Base-by-base conservation (phyloP, 2,113 vertebrate species). In the Megalops atlanticus region DNA sequence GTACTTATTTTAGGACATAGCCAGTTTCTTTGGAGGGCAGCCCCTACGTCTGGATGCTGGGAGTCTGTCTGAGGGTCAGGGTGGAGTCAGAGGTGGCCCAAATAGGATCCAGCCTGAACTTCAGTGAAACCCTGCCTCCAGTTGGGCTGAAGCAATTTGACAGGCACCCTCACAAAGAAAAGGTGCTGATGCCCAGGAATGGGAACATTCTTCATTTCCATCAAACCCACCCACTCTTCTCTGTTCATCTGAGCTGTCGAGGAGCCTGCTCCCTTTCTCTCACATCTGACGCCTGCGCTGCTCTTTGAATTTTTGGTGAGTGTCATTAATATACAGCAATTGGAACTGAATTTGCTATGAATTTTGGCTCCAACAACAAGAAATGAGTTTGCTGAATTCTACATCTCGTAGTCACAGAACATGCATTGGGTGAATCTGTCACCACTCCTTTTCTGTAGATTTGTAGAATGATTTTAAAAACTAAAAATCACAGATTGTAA, bases 1-100 rank as follows among this genome's bases (percentile, higher is more conserved):
- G n/a, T n/a, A n/a, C n/a, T n/a, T n/a, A n/a, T n/a, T n/a, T n/a
- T n/a, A n/a, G n/a, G n/a, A n/a, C n/a, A n/a, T n/a, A n/a, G n/a
- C n/a, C n/a, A n/a, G n/a, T n/a, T n/a, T n/a, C n/a, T n/a, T n/a
- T n/a, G n/a, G n/a, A n/a, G n/a, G n/a, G n/a, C n/a, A n/a, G n/a
- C n/a, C n/a, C n/a, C n/a, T n/a, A n/a, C n/a, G n/a, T n/a, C n/a
- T n/a, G n/a, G n/a, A n/a, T 69, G 68, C n/a, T 69, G 68, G n/a
- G 16, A 27, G n/a, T n/a, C 14, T n/a, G n/a, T n/a, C 41, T 38
- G 31, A 24, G 1, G 18, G 18, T 80, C n/a, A 14, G 0, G 79
- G 81, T 40, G 78, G 80, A 45, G 14, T 45, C 43, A 45, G 43
- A 14, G n/a, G n/a, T n/a, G n/a, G n/a, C n/a, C n/a, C n/a, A n/a